A percentile compares a stretch with the other conserved stretches of the same genome.
These are phyloP conservation scores for Sphaerophoria taeniata DNA, from an alignment of 2,888 invertebrate species.

Conservation along the genomic window DNA sequence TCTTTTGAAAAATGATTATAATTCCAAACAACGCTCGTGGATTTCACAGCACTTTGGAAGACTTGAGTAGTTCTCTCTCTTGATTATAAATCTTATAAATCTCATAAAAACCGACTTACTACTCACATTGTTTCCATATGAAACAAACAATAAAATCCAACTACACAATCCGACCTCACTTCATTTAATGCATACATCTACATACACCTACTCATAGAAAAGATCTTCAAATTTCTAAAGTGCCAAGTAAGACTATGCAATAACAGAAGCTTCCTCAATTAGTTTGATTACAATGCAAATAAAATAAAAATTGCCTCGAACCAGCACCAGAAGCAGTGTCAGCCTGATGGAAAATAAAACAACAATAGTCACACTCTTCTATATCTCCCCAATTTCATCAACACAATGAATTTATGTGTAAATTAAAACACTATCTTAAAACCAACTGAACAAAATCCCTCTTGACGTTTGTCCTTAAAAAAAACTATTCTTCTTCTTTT, in stretches of 20 bases:
- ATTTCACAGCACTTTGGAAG: too few relatives aligned
- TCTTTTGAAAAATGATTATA: too few relatives aligned
- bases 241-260: neutral
- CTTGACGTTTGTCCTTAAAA: constrained; percentile 28
- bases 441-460: neutral
- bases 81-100: too few relatives aligned
- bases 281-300: neutral
- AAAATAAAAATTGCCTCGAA: neutral
- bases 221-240: neutral
- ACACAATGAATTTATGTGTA: constrained; percentile 12
- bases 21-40: too few relatives aligned
- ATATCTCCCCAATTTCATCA: constrained; percentile 9
- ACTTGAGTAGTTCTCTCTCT: too few relatives aligned
- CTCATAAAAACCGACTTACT: too few relatives aligned
- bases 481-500: too few relatives aligned
- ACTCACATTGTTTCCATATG: too few relatives aligned
- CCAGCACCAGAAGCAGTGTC: neutral
- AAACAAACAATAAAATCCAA: too few relatives aligned
- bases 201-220: neutral
- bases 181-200: neutral
- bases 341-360: neutral
- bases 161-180: too few relatives aligned
- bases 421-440: constrained; percentile 33
- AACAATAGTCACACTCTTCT: neutral
- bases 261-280: neutral